phyloP scores from a whole-genome alignment of 2,797 vertebrate genomes.

The Miichthys miiuy region DNA sequence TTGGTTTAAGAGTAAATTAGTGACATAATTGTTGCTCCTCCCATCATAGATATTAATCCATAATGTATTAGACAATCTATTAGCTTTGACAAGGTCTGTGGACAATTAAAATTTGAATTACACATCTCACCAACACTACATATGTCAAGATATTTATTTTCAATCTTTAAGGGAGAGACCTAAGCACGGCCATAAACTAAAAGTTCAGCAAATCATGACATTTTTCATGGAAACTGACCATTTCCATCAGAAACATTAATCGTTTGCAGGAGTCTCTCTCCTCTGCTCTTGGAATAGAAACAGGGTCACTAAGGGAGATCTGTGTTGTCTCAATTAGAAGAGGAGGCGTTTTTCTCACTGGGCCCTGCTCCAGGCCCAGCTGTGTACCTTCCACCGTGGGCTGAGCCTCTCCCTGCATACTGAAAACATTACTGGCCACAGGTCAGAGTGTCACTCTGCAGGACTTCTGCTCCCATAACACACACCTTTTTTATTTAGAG shows the following conservation, averaged over 20 bases:
- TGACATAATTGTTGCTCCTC: neutral
- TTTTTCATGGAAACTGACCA: neutral
- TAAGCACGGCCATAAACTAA: neutral
- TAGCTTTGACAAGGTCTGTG: conserved; percentile 5
- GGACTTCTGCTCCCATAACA: conserved; percentile 54
- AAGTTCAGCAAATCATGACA: neutral
- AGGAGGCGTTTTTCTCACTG: conserved; percentile 74
- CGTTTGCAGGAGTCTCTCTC: conserved; percentile 39
- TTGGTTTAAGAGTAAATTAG: conserved; percentile 5
- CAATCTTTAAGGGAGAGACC: neutral
- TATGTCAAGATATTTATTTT: conserved; percentile 7
- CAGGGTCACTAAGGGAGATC: conserved; percentile 68
- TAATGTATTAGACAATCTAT: conserved; percentile 14
- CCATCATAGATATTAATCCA: neutral
- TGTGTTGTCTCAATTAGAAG: conserved; percentile 77
- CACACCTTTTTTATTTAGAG: conserved; percentile 59
- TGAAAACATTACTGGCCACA: conserved; percentile 81
- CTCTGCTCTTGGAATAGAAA: conserved; percentile 60
- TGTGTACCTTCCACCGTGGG: conserved; percentile 79
- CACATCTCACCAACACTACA: neutral
- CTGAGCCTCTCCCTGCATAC: conserved; percentile 80
- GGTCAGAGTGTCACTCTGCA: conserved; percentile 76
- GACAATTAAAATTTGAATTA: conserved; percentile 14
- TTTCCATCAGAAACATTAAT: conserved; percentile 43
- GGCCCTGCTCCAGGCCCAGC: conserved; percentile 80